Base-by-base conservation (phyloP, 2,888 invertebrate genomes). In the Ophion costatus region DNA sequence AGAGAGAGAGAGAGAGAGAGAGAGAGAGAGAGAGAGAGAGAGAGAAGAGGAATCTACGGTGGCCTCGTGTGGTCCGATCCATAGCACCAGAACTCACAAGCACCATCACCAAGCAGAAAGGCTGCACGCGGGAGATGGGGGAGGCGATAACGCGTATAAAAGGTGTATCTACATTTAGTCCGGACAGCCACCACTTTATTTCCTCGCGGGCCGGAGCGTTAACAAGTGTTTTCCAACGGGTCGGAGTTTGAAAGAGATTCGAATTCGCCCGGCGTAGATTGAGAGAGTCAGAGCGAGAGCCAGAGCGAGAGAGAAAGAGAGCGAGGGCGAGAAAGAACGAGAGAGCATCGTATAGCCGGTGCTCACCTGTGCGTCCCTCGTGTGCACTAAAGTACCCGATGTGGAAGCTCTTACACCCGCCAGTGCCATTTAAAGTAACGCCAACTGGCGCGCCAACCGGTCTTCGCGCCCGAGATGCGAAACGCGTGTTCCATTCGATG, bases 191-290 rank as follows among this genome's bases (percentile, higher is more conserved):
- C 89, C 91, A 91, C 91, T 92, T 92, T 92, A 92, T 92, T 91
- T 91, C 88, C 88, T 87, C 87, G 88, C 86, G 64, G 87, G 70
- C 77, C 69, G 83, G 87, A 90, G 90, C 90, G 91, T 90, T 91
- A 92, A 92, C 92, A 92, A 92, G 92, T 92, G 92, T 92, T 92
- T 92, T 92, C 92, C 92, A 92, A 92, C 91, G 90, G 89, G 85
- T 85, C 85, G 85, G 80, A 85, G 73, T 83, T 83, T 80, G 80
- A 85, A 80, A 85, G 85, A 85, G 83, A 80, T 80, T 82, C 80
- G 85, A 85, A 69, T 80, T 80, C 63, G 69, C 80, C 29, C 33
- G 10, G 61, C 51, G 51, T 51, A 61, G 61, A 61, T 61, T 20
- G 61, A 61, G 61, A 51, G 51, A 51, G 17, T 3, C 14, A 51